A percentile compares a stretch with the other conserved stretches of the same genome.
phyloP scores from a whole-genome alignment of 2,888 invertebrate species.

The Trisateles emortualis region DNA sequence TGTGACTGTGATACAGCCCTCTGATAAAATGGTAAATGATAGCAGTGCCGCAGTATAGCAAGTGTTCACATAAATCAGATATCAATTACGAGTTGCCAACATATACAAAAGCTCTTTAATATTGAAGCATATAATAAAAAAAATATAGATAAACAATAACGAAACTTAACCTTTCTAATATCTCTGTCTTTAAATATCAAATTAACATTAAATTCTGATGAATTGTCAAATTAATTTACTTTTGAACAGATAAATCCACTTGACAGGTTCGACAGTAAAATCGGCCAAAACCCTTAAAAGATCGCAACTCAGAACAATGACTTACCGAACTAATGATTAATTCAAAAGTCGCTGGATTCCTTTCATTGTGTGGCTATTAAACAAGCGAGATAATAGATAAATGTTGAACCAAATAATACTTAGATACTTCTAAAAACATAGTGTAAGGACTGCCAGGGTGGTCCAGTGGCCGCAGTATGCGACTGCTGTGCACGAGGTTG shows the following conservation, averaged over 20 bases:
- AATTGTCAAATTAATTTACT: slow-evolving; percentile 69
- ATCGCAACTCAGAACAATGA: slow-evolving; percentile 74
- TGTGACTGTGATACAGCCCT: too few relatives aligned
- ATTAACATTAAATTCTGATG: slow-evolving; percentile 42
- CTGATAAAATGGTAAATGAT: too few relatives aligned
- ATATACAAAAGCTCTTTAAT: too few relatives aligned
- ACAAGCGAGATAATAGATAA: slow-evolving; percentile 25
- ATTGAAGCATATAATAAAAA: slow-evolving; percentile 1
- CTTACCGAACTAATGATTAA: slow-evolving; percentile 81
- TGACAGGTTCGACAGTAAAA: slow-evolving; percentile 62
- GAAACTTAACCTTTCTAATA: slow-evolving; percentile 27
- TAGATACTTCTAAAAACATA: too few relatives aligned
- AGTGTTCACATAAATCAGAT: too few relatives aligned
- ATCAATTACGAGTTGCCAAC: too few relatives aligned
- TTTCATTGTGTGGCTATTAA: slow-evolving; percentile 59
- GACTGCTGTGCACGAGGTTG: too few relatives aligned
- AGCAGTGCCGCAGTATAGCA: too few relatives aligned
- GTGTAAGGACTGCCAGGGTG: too few relatives aligned
- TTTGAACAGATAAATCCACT: slow-evolving; percentile 76
- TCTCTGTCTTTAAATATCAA: slow-evolving; percentile 37
- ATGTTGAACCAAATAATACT: too few relatives aligned
- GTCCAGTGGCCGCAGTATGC: too few relatives aligned
- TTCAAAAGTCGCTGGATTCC: slow-evolving; percentile 79
- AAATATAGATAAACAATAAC: slow-evolving; percentile 1
- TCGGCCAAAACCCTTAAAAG: slow-evolving; percentile 67